Percentiles rank a stretch among this genome's conserved stretches.
Conservation (phyloP, 2,797 vertebrate genomes). For the Vipera latastei region DNA sequence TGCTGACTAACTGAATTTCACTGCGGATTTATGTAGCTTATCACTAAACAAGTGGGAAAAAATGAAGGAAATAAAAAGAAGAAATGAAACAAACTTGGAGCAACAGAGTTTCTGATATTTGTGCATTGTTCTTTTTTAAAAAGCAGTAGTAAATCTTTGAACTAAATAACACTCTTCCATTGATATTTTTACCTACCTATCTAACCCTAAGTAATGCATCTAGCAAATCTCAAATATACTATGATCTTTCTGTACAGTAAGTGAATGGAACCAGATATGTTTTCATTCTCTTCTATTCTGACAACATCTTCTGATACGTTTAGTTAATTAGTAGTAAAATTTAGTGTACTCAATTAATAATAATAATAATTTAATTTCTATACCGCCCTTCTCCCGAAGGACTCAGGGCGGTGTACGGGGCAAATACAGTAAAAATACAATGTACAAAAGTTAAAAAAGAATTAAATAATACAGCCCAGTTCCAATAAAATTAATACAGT, state of each 20-base stretch:
- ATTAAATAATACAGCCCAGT: too few relatives aligned
- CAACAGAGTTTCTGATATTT: not conserved
- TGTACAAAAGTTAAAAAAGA: too few relatives aligned
- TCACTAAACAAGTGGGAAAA: not conserved
- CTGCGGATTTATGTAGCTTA: not conserved
- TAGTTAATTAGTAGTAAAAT: not conserved
- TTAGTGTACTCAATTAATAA: not conserved
- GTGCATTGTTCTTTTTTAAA: not conserved
- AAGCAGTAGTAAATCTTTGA: not conserved
- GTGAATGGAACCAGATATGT: not conserved
- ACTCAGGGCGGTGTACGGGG: too few relatives aligned
- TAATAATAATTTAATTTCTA: not conserved
- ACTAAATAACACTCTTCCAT: not conserved
- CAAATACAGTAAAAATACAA: too few relatives aligned
- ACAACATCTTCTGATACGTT: not conserved
- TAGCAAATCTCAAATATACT: not conserved
- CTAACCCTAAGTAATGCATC: not conserved
- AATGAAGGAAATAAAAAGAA: not conserved
- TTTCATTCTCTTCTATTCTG: not conserved
- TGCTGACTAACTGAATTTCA: not conserved
- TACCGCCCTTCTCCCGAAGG: too few relatives aligned
- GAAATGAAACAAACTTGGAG: not conserved
- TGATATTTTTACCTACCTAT: slow-evolving; percentile 2
- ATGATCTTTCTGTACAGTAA: not conserved
- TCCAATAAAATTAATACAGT: too few relatives aligned